Base-by-base conservation (phyloP, 2,888 invertebrate species). In the Tipula vernalis region DNA sequence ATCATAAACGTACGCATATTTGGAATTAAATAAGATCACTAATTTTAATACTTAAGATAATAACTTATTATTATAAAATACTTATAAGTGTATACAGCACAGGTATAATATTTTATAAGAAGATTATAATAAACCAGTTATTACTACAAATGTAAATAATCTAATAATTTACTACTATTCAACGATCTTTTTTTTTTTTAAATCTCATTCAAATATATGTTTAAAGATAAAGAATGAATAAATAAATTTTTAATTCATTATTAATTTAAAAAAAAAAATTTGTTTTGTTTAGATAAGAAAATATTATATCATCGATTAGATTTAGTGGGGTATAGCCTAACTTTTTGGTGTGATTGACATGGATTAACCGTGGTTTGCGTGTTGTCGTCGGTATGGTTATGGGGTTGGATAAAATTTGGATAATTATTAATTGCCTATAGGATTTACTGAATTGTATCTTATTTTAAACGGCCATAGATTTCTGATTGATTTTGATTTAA, bases 241-340 rank as follows among this genome's bases (percentile, higher is more conserved):
- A 71, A 71, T 71, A 71, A 71, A 71, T 71, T 71, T 71, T 71
- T 71, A 71, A 71, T 71, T 71, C 71, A 71, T 71, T 71, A 71
- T 10, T 71, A 71, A 71, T 71, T 71, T 71, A 71, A 18, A 71
- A 71, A 71, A 28, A 71, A 71, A 71, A 71, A 51, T 12, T 15
- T 10, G 8, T 10, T 10, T 71, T 71, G 28, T 71, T 71, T 71
- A 71, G 71, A 71, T 71, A 71, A 71, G 71, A 71, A 71, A 71
- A 28, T 71, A 51, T 71, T 71, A 28, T 71, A 71, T 71, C 71
- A 71, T 71, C 71, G 71, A 71, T 71, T 71, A 71, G 71, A 28
- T 71, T 71, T 71, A 71, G 71, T 71, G 71, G 28, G 28, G 71
- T 71, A 71, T 18, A 28, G 71, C 28, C 71, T 71, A 28, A 71